Base-by-base conservation (phyloP, 2,113 vertebrate genomes). In the Daphoenositta chrysoptera region DNA sequence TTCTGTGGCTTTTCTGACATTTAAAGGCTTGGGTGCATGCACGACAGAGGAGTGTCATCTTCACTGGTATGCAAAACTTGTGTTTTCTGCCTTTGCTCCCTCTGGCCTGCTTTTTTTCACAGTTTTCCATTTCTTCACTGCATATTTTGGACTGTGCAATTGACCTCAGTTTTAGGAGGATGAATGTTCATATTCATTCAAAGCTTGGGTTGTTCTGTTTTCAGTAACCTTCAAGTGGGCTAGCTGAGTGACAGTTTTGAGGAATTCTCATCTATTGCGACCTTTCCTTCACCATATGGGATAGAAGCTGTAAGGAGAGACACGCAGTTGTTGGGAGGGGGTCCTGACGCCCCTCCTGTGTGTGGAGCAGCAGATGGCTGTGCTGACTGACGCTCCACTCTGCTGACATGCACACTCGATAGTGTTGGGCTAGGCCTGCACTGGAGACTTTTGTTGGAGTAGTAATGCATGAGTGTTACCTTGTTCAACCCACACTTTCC, bases 361-460 rank as follows among this genome's bases (percentile, higher is more conserved):
- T 23, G 50, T 61, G 57, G 14, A 77, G 71, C 58, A 27, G 42
- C 47, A 75, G 71, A 45, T 69, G 64, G 26, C 64, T 88, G 75
- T 45, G 82, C 57, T 70, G 65, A 63, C 28, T 57, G 70, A 50
- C 0, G 0, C 70, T 68, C 28, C 11, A 11, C 71, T 51, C 53
- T 68, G 21, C 39, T 75, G 50, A 83, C 1, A 0, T 69, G 30
- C 40, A 57, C 31, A 24, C 24, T 69, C 1, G 0, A 28, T 5
- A 18, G 23, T 3, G 6, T 64, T 68, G 39, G 57, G 44, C 70
- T 63, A 30, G 47, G 51, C 73, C 76, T 83, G 27, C 0, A 0
- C 35, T 60, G 47, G n/a, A 75, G 40, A 13, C 48, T 47, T 68
- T 28, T 47, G 35, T 13, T 3, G 3, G n/a, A 50, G 30, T 26